Evolutionary conservation across 2,113 vertebrate species (phyloP), one percentile per base, ranked within the genome.

Genomic region (Eleginops maclovinus): DNA sequence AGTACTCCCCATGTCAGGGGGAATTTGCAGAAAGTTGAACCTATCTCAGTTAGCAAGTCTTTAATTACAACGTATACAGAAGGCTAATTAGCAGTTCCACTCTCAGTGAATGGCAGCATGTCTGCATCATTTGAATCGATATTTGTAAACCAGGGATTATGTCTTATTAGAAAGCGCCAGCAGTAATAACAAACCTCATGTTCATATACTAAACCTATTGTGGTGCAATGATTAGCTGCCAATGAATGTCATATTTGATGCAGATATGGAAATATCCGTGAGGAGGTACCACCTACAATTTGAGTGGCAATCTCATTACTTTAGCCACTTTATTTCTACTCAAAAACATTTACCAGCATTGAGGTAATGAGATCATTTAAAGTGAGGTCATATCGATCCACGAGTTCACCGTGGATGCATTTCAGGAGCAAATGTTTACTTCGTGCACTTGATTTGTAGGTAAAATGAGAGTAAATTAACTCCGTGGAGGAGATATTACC

Each of bases 371-470:
- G 66, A 58, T 43, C 15, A 76, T 85, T 46, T 78, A 56, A 75
- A 77, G 31, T 75, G 72, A 72, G 61, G 61, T 51, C 16, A 41
- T 61, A 78, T 78, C 58, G 70, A 12, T 69, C 56, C 19, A 47
- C 41, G 61, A n/a, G 44, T 69, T 82, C 36, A 4, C 28, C 15
- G 46, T 28, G 28, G 50, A 68, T 55, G 65, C 55, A 67, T 60
- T 74, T 68, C n/a, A 68, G 64, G 19, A 63, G 54, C 16, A 14
- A 75, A 87, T 75, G 58, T 87, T 75, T 81, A 61, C 71, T 68
- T 70, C 47, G 22, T 24, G 77, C 61, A 50, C 58, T 67, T 66
- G 54, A 63, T 74, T 63, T 63, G 31, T 43, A 56, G 49, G 36
- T 63, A 16, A 81, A 83, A 53, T 22, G 60, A 31, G 61, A 17